A percentile compares a stretch with the other conserved stretches of the same genome.
These are phyloP conservation scores for Ericerus pela DNA, from an alignment of 1,140 invertebrate species.

Conservation along the genomic window DNA sequence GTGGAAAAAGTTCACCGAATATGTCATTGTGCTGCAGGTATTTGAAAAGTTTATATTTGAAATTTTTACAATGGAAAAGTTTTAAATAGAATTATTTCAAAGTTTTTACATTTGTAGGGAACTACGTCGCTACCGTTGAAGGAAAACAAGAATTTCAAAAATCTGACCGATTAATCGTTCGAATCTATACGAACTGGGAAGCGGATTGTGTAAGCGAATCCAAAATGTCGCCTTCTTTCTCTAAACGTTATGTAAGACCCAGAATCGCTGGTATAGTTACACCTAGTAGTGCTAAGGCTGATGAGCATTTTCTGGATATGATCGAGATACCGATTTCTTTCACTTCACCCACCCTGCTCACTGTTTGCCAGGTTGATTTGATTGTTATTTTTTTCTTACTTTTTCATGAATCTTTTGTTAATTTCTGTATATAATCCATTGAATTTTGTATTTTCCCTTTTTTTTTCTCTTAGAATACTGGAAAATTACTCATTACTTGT, in stretches of 20 bases:
- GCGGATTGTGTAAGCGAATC: constrained; percentile 27
- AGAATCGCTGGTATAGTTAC: constrained; percentile 51
- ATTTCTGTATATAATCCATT: neutral
- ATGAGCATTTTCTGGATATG: constrained; percentile 39
- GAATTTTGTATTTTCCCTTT: neutral
- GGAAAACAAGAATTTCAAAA: constrained; percentile 40
- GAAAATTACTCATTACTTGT: constrained; percentile 41
- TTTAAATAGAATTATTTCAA: constrained; percentile 30
- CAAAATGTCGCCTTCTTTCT: constrained; percentile 22
- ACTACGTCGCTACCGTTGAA: constrained; percentile 46
- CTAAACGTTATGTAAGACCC: constrained; percentile 44
- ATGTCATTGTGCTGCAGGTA: neutral
- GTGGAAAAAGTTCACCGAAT: neutral
- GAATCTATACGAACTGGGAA: constrained; percentile 49
- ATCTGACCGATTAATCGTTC: constrained; percentile 38
- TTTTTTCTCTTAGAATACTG: constrained; percentile 35
- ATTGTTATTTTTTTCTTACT: neutral
- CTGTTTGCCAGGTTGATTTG: constrained; percentile 37
- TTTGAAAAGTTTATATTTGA: neutral
- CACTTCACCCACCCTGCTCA: constrained; percentile 35
- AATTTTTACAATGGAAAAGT: neutral
- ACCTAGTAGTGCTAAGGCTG: constrained; percentile 32
- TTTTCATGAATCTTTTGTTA: neutral
- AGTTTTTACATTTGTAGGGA: constrained; percentile 39
- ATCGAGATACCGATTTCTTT: constrained; percentile 45